These are phyloP conservation scores for Panthera leo DNA, from an alignment of 2,113 vertebrate species.

Conservation along the genomic window DNA sequence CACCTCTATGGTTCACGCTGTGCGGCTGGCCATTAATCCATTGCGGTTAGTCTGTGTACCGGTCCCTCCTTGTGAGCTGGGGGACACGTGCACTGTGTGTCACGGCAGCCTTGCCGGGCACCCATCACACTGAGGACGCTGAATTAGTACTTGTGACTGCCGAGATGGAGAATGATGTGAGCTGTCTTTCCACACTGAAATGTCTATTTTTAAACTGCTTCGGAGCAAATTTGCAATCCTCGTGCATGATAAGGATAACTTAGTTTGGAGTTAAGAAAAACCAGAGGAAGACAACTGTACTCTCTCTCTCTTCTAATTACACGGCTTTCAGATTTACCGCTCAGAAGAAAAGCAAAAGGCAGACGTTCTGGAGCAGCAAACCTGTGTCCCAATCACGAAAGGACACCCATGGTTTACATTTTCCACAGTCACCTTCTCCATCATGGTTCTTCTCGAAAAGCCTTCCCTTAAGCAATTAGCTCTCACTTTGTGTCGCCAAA, in stretches of 20 bases:
- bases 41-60: background rate
- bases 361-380: background rate
- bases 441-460: background rate
- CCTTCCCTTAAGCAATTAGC: background rate
- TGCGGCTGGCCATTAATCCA: background rate
- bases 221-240: background rate
- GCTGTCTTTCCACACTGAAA: background rate
- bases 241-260: background rate
- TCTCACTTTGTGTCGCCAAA: constrained; percentile 14
- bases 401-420: background rate
- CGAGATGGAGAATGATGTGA: background rate
- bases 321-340: background rate
- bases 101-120: background rate
- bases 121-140: background rate
- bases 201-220: background rate
- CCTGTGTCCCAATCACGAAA: background rate
- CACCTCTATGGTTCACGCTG: accelerated
- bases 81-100: background rate
- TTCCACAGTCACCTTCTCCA: background rate
- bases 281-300: background rate
- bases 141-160: background rate
- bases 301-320: background rate
- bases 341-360: background rate
- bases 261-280: background rate
- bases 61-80: background rate